phyloP scores from a whole-genome alignment of 2,113 vertebrate species.

The Diadophis punctatus region DNA sequence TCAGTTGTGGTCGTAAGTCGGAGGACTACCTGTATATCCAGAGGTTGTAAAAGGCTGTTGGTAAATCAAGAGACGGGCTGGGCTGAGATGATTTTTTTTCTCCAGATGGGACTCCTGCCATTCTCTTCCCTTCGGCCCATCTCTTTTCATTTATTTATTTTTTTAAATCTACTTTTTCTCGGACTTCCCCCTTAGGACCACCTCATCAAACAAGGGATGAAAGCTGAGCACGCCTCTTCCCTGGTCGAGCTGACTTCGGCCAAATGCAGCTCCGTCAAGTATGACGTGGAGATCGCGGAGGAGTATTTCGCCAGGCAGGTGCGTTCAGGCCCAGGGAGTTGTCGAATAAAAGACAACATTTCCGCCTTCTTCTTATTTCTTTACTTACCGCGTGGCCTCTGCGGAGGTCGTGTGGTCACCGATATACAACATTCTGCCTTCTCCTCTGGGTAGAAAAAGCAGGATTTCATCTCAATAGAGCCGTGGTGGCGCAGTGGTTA shows the following conservation, averaged over 20 bases:
- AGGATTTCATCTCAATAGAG: neutral
- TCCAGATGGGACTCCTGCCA: neutral
- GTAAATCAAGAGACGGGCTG: neutral
- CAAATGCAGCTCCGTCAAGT: constrained; percentile 90
- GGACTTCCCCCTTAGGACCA: constrained; percentile 76
- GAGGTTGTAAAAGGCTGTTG: neutral
- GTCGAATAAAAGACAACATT: neutral
- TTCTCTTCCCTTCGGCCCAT: neutral
- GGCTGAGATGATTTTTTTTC: neutral
- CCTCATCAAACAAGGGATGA: constrained; percentile 91
- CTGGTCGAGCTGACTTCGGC: constrained; percentile 80
- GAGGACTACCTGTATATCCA: neutral
- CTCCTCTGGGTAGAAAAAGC: neutral
- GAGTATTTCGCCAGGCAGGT: constrained; percentile 98
- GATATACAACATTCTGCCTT: no score
- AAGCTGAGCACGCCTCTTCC: constrained; percentile 84
- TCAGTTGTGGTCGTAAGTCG: neutral
- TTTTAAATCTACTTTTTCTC: neutral
- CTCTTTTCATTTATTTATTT: no score
- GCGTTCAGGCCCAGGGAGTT: neutral
- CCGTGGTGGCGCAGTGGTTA: no score
- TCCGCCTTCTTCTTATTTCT: neutral
- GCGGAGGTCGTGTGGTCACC: no score
- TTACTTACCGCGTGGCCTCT: neutral
- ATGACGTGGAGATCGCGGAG: constrained; percentile 93